Conservation (phyloP, 2,113 vertebrate species). For the Oncorhynchus masou region DNA sequence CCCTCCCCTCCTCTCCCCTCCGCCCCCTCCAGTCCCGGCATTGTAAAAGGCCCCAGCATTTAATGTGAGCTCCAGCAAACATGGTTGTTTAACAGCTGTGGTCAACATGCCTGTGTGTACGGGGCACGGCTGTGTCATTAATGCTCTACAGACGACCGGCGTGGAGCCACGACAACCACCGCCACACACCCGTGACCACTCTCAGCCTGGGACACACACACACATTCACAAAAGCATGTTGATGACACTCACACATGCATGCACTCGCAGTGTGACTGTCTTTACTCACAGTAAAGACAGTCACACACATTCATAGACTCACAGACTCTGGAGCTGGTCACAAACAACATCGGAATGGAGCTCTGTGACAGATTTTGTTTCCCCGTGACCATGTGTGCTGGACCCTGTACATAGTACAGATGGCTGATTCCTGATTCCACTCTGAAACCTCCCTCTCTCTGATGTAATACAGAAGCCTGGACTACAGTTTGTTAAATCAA, state of each 20-base stretch:
- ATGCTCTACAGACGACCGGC: background rate
- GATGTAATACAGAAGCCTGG: too few relatives aligned
- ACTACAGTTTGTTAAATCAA: too few relatives aligned
- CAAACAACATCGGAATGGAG: too few relatives aligned
- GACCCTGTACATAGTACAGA: background rate
- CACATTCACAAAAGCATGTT: constrained; percentile 38
- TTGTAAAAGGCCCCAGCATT: constrained; percentile 9
- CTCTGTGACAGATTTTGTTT: too few relatives aligned
- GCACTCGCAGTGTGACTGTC: background rate
- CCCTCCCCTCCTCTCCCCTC: too few relatives aligned
- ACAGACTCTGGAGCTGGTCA: too few relatives aligned
- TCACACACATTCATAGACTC: too few relatives aligned
- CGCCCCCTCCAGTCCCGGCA: background rate
- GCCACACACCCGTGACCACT: constrained; percentile 62
- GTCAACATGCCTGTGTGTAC: constrained; percentile 31
- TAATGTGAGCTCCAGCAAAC: constrained; percentile 27
- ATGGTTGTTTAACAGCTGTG: constrained; percentile 31
- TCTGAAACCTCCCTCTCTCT: too few relatives aligned
- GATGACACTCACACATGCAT: constrained; percentile 37
- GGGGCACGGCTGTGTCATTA: background rate
- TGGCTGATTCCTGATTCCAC: background rate
- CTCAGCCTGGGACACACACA: constrained; percentile 41
- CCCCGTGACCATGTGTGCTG: background rate
- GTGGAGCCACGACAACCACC: constrained; percentile 44
- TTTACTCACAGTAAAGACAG: too few relatives aligned